Evolutionary conservation across 92 coral and sea anemone species (phyloP).

Genomic region (Desmophyllum pertusum): DNA sequence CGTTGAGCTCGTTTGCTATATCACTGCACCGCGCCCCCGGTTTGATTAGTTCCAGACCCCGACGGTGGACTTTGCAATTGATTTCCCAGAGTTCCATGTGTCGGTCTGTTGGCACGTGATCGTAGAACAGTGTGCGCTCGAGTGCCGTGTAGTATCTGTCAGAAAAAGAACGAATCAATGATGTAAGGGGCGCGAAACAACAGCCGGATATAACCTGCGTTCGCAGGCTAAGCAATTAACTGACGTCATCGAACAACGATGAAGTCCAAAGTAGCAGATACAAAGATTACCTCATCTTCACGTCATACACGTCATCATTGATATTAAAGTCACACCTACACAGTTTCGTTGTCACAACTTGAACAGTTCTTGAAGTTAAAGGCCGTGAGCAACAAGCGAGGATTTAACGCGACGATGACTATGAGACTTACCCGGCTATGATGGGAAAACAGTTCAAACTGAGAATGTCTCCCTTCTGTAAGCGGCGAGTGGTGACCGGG

Average conservation of each 20-base stretch:
- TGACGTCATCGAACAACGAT: too few relatives aligned
- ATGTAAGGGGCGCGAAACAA: too few relatives aligned
- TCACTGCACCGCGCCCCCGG: constrained; percentile 89
- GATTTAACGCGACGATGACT: too few relatives aligned
- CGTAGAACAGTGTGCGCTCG: constrained; percentile 85
- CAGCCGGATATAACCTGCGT: too few relatives aligned
- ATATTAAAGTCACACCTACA: too few relatives aligned
- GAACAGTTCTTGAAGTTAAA: too few relatives aligned
- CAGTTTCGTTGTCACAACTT: too few relatives aligned
- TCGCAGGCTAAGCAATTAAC: too few relatives aligned
- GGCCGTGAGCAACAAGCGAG: too few relatives aligned
- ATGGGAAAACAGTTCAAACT: constrained; percentile 86
- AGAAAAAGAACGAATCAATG: background rate
- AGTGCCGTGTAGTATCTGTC: constrained; percentile 82
- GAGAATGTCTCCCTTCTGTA: constrained; percentile 91
- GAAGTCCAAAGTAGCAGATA: too few relatives aligned
- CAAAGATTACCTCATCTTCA: too few relatives aligned
- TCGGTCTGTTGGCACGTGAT: constrained; percentile 91
- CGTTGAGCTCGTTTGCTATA: constrained; percentile 87
- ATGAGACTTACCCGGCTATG: constrained; percentile 80
- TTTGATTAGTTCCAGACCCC: constrained; percentile 85
- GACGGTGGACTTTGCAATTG: constrained; percentile 86
- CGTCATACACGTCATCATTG: too few relatives aligned
- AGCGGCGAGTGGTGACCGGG: constrained; percentile 85
- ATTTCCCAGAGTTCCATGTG: constrained; percentile 91